Base-by-base conservation (phyloP, 2,888 invertebrate genomes). In the Bembecia ichneumoniformis region DNA sequence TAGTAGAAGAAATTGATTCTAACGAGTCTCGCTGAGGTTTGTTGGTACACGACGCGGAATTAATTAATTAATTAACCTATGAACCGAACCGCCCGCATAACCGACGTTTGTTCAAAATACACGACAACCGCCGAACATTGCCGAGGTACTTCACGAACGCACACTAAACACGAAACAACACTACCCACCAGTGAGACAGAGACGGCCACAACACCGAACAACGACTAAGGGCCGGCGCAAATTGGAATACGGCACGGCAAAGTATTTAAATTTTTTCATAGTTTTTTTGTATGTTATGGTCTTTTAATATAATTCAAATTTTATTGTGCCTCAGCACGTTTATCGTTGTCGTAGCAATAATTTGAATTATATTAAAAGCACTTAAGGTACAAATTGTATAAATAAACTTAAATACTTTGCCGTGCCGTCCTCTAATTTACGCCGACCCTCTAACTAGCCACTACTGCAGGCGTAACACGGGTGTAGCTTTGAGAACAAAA, bases 11-110 rank as follows among this genome's bases (percentile, higher is more conserved):
- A 28, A 28, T 28, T 5, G 28, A 28, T 28, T 28, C 9, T 28
- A 28, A 28, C 28, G 28, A 64, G 72, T 81, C 84, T 82, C 86
- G 84, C 86, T 81, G 79, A 76, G 71, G 77, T 84, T 83, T 83
- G 83, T 82, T 82, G 71, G 68, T 63, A 82, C 83, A 82, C 60
- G 63, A 79, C 77, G 79, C 61, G 64, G 68, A 63, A 78, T 40
- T 28, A 28, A 28, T 28, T 28, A 28, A 40, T 13, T 40, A 40
- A 5, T 79, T 82, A 84, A 79, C 74, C 83, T 84, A 82, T 71
- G 47, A 58, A 58, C 60, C 71, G 47, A 58, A 58, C 60, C 60
- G 55, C 58, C 55, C 56, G 56, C 55, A 28, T 57, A 56, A 59
- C 62, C 59, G 66, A 64, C 54, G 60, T 77, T 79, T 79, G 82